Conservation (phyloP, 2,888 invertebrate species). For the Scaptomyza cyrtandrae region DNA sequence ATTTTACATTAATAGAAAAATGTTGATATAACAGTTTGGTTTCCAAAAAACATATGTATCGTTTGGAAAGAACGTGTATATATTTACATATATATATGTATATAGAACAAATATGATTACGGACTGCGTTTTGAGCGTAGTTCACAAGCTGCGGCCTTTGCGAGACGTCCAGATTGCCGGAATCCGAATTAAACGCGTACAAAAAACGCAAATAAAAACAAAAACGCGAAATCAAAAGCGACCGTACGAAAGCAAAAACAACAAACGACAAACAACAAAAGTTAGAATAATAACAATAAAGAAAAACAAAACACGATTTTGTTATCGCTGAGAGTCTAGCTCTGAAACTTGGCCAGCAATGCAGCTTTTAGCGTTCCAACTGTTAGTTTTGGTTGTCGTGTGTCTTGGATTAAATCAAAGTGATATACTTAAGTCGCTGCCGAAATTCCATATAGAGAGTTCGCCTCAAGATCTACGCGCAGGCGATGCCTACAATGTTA, state of each 20-base stretch:
- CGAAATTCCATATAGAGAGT: not conserved
- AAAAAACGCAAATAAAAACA: not conserved
- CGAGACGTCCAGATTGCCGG: conserved; percentile 1
- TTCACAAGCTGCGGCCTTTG: not conserved
- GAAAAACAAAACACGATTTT: not conserved
- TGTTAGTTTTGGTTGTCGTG: not conserved
- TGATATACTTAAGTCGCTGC: not conserved
- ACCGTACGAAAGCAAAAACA: not conserved
- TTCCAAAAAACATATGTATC: too few species aligned
- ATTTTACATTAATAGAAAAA: too few species aligned
- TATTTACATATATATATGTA: too few species aligned
- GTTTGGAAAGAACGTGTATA: too few species aligned
- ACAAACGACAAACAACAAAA: not conserved
- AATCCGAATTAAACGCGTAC: not conserved
- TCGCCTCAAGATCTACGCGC: not conserved
- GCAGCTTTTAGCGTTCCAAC: not conserved
- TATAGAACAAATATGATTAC: conserved; percentile 3
- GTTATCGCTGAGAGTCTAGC: not conserved
- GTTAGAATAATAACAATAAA: not conserved
- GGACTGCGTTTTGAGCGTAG: conserved; percentile 5
- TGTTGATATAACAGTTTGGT: too few species aligned
- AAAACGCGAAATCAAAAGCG: not conserved
- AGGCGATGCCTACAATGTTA: conserved; percentile 34
- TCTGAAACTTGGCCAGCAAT: not conserved
- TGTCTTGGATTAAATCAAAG: not conserved